phyloP scores from a whole-genome alignment of 92 coral and sea anemone species.

The Paramuricea clavata region DNA sequence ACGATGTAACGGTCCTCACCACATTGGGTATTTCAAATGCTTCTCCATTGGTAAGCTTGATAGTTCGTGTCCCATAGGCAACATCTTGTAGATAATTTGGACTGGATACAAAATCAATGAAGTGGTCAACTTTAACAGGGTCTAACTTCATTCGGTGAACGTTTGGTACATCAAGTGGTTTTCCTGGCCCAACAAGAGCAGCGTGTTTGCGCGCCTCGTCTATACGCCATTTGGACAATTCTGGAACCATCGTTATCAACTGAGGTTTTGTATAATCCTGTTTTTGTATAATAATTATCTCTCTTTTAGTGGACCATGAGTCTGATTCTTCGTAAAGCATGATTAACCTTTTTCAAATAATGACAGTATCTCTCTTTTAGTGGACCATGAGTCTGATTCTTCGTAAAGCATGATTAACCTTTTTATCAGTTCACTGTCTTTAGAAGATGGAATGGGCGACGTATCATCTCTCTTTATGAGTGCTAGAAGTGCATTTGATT shows the following conservation, averaged over 20 bases:
- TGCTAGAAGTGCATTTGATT: slow-evolving; percentile 18
- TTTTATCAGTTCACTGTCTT: neutral
- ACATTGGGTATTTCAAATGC: slow-evolving; percentile 71
- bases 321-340: too few species aligned
- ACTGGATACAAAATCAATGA: slow-evolving; percentile 58
- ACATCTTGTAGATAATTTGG: slow-evolving; percentile 74
- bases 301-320: neutral
- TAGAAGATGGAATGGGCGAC: neutral
- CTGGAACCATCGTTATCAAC: slow-evolving; percentile 41
- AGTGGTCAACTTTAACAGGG: slow-evolving; percentile 60
- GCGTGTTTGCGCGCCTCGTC: slow-evolving; percentile 66
- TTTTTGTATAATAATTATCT: too few species aligned
- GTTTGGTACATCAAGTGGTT: slow-evolving; percentile 18
- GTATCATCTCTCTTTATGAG: neutral
- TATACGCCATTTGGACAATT: slow-evolving; percentile 52
- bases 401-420: too few species aligned
- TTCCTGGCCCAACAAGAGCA: slow-evolving; percentile 49
- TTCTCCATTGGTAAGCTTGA: slow-evolving; percentile 71
- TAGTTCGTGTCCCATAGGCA: slow-evolving; percentile 69
- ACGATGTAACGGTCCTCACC: slow-evolving; percentile 69
- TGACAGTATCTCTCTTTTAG: neutral
- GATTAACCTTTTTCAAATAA: too few species aligned
- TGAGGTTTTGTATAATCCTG: slow-evolving; percentile 51
- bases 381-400: neutral
- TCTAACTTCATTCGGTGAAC: slow-evolving; percentile 44